These are phyloP conservation scores for Neuroterus valhalla DNA, from an alignment of 1,140 invertebrate species.

Conservation along the genomic window DNA sequence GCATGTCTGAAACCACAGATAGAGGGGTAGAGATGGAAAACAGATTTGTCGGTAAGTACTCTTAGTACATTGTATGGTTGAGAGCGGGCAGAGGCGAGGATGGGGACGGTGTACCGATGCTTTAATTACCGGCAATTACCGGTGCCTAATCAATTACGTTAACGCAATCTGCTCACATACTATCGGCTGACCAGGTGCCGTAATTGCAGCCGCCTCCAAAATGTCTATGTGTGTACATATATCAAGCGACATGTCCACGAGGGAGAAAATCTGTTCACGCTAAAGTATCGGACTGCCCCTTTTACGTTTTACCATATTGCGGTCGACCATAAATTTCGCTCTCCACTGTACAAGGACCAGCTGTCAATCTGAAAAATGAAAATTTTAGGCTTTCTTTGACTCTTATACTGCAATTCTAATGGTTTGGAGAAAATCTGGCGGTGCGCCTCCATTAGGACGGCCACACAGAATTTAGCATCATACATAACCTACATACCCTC, in stretches of 20 bases:
- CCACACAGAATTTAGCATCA: too few relatives aligned
- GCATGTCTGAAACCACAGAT: too few relatives aligned
- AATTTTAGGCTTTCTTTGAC: not conserved
- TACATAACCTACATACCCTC: too few relatives aligned
- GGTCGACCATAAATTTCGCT: conserved; percentile 5
- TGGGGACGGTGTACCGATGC: conserved; percentile 52
- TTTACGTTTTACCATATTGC: conserved; percentile 5
- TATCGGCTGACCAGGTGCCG: conserved; percentile 53
- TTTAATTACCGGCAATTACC: conserved; percentile 67
- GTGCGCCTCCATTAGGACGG: too few relatives aligned
- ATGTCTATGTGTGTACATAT: conserved; percentile 9
- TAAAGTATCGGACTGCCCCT: not conserved
- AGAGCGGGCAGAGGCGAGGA: conserved; percentile 38
- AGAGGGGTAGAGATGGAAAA: not conserved
- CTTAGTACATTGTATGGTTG: not conserved
- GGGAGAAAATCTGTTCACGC: conserved; percentile 3
- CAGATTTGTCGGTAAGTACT: conserved; percentile 1
- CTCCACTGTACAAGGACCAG: not conserved
- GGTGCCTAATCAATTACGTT: conserved; percentile 67
- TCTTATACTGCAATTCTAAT: too few relatives aligned
- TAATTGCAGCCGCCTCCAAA: conserved; percentile 55
- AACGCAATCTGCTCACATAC: conserved; percentile 63
- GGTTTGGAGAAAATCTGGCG: too few relatives aligned
- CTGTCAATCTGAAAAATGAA: not conserved
- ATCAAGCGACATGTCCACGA: conserved; percentile 10